Evolutionary conservation across 2,797 vertebrate genomes (phyloP).

Genomic region (Notolabrus celidotus): DNA sequence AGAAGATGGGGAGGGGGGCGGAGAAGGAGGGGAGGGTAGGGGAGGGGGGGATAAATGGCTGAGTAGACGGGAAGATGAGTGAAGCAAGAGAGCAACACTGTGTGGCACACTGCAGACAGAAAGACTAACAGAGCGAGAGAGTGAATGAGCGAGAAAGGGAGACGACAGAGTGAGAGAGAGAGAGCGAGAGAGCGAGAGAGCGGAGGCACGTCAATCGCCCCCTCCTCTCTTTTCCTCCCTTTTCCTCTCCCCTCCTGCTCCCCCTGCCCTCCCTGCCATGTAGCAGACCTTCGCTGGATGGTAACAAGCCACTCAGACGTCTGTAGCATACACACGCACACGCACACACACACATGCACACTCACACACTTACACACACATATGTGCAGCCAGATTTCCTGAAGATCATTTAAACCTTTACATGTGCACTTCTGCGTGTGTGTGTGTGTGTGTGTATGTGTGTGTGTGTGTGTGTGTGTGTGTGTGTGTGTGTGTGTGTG

Average conservation of each 20-base stretch:
- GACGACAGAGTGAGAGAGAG: constrained; percentile 38
- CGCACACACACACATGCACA: constrained; percentile 35
- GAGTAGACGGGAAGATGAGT: constrained; percentile 75
- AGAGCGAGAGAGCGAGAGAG: constrained; percentile 36
- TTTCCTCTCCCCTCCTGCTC: constrained; percentile 30
- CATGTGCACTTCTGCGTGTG: not conserved
- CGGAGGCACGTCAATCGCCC: constrained; percentile 68
- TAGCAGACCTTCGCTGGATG: constrained; percentile 77
- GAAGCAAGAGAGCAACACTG: constrained; percentile 77
- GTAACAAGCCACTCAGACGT: constrained; percentile 79
- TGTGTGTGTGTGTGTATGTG: not conserved
- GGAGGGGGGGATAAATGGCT: constrained; percentile 69
- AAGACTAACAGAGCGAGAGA: constrained; percentile 78
- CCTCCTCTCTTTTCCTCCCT: constrained; percentile 49
- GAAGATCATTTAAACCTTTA: constrained; percentile 45
- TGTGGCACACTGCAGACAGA: constrained; percentile 82
- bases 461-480: constrained; percentile 9
- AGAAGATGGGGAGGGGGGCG: constrained; percentile 2
- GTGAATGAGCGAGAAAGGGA: constrained; percentile 63
- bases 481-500: constrained; percentile 18
- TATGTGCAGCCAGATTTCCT: constrained; percentile 45
- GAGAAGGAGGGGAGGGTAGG: constrained; percentile 4
- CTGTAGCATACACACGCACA: constrained; percentile 43
- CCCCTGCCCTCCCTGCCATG: constrained; percentile 70
- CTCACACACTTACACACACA: constrained; percentile 23